Evolutionary conservation across 2,113 vertebrate species (phyloP).

Genomic region (Gambusia holbrooki): DNA sequence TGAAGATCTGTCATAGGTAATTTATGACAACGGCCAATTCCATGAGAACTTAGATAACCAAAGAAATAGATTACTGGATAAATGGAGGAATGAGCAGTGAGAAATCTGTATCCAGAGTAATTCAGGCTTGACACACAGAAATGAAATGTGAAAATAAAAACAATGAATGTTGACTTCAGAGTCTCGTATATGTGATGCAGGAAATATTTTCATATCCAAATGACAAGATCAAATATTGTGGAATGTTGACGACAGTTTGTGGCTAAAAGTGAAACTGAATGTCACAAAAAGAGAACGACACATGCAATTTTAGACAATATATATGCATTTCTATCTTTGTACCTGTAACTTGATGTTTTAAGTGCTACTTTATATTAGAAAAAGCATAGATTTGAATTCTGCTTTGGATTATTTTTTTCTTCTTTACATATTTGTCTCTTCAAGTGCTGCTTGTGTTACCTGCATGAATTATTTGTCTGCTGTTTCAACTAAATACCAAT

Average conservation of each 20-base stretch:
- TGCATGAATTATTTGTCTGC: neutral
- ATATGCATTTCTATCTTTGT: neutral
- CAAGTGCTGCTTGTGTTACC: neutral
- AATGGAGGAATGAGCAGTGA: neutral
- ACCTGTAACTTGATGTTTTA: too few species aligned
- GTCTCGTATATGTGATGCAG: neutral
- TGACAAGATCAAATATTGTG: neutral
- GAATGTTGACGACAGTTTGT: neutral
- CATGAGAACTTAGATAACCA: neutral
- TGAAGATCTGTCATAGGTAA: neutral
- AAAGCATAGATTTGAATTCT: neutral
- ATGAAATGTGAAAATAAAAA: neutral
- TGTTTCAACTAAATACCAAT: neutral
- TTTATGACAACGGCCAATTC: too few species aligned
- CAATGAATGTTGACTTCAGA: neutral
- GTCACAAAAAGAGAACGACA: too few species aligned
- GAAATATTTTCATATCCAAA: neutral
- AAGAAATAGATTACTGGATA: neutral
- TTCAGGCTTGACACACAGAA: neutral
- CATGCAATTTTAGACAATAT: neutral
- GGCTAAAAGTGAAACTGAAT: neutral
- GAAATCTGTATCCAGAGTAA: neutral
- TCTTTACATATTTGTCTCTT: neutral
- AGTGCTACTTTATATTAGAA: too few species aligned
- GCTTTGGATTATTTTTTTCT: neutral